Evolutionary conservation across 2,888 invertebrate species (phyloP).

Genomic region (Argyresthia goedartella): DNA sequence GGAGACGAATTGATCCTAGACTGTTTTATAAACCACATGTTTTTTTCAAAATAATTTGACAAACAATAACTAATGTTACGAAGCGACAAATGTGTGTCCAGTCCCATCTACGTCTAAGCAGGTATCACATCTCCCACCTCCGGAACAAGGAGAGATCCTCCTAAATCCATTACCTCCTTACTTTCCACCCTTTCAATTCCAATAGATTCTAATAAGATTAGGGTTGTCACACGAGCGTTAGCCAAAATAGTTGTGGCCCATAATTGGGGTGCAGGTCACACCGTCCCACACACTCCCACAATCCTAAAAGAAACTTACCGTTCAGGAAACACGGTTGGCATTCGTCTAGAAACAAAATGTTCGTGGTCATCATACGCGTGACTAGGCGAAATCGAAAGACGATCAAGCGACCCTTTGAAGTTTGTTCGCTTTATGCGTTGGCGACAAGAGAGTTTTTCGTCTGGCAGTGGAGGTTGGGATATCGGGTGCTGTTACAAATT

Average conservation of each 20-base stretch:
- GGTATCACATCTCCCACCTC: too few relatives aligned
- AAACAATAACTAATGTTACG: too few relatives aligned
- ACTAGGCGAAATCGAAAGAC: constrained; percentile 59
- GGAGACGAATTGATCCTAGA: too few relatives aligned
- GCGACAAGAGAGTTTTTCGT: constrained; percentile 14
- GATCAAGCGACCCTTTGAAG: constrained; percentile 15
- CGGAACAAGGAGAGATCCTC: neutral
- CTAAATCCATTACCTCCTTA: constrained; percentile 17
- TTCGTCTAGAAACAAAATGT: constrained; percentile 18
- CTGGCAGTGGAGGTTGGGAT: constrained; percentile 11
- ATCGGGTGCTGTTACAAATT: constrained; percentile 64
- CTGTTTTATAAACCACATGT: too few relatives aligned
- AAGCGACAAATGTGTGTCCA: too few relatives aligned
- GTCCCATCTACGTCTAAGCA: too few relatives aligned
- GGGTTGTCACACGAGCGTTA: constrained; percentile 64
- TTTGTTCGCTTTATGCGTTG: constrained; percentile 12
- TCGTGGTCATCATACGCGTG: constrained; percentile 67
- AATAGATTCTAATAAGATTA: constrained; percentile 69
- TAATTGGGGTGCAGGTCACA: constrained; percentile 57
- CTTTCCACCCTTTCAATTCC: constrained; percentile 49
- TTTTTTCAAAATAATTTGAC: too few relatives aligned
- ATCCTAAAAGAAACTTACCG: constrained; percentile 22
- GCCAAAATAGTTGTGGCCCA: constrained; percentile 70
- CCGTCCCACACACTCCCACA: constrained; percentile 13
- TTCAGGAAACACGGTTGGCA: constrained; percentile 22